Conservation (phyloP, 1,140 invertebrate genomes). For the Drosophila sechellia region DNA sequence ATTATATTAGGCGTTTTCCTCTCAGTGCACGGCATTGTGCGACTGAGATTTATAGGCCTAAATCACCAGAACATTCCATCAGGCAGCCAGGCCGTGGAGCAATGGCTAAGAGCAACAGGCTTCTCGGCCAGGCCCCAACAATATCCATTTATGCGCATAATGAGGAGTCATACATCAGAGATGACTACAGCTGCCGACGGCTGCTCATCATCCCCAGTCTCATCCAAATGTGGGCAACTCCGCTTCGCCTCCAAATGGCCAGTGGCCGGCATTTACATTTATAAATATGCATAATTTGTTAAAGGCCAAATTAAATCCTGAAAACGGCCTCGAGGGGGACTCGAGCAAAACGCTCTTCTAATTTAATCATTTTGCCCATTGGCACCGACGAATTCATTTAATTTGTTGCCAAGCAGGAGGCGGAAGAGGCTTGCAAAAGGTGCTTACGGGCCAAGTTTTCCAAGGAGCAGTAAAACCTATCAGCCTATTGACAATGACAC, state of each 20-base stretch:
- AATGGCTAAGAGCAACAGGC: constrained; percentile 56
- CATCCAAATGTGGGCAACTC: constrained; percentile 1
- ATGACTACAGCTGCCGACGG: constrained; percentile 40
- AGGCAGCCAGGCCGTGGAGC: constrained; percentile 14
- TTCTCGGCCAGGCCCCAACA: constrained; percentile 37
- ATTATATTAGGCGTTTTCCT: not conserved
- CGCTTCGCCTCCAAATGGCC: constrained; percentile 20
- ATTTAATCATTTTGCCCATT: constrained; percentile 74
- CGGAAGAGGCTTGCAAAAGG: constrained; percentile 7
- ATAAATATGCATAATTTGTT: constrained; percentile 73
- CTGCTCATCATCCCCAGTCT: constrained; percentile 26
- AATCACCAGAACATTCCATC: constrained; percentile 61
- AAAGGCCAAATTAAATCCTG: constrained; percentile 61
- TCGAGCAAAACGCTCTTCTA: constrained; percentile 44
- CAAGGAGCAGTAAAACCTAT: constrained; percentile 35
- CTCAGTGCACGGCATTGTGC: constrained; percentile 28
- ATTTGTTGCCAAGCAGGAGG: constrained; percentile 37
- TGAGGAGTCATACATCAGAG: constrained; percentile 66
- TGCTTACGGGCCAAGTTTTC: not conserved
- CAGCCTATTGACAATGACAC: constrained; percentile 64
- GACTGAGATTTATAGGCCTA: constrained; percentile 61
- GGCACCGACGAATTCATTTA: constrained; percentile 54
- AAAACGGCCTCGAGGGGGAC: constrained; percentile 27
- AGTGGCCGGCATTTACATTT: constrained; percentile 64
- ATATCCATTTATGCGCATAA: constrained; percentile 73